Conservation (phyloP, 2,888 invertebrate species). For the Yponomeuta malinellus region DNA sequence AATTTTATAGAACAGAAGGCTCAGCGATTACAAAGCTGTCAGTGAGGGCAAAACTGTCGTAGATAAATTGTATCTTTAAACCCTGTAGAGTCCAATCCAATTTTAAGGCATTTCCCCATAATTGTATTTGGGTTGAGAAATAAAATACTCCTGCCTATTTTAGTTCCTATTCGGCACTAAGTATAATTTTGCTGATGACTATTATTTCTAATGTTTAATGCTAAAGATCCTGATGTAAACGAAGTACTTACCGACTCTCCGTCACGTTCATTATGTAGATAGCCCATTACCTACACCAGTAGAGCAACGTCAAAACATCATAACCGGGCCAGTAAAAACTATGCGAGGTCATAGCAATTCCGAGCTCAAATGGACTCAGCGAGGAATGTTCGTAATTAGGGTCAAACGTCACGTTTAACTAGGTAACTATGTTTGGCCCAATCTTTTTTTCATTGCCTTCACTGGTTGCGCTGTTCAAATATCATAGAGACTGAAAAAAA, state of each 20-base stretch:
- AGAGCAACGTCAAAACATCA: slow-evolving; percentile 15
- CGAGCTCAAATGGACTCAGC: background rate
- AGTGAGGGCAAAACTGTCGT: too few relatives aligned
- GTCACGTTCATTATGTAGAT: background rate
- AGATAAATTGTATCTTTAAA: too few relatives aligned
- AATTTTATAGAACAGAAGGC: too few relatives aligned
- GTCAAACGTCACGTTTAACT: background rate
- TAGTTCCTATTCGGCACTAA: too few relatives aligned
- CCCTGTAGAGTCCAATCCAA: too few relatives aligned
- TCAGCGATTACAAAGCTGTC: too few relatives aligned
- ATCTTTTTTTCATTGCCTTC: background rate
- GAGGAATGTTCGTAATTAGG: slow-evolving; percentile 8
- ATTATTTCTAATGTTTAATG: background rate
- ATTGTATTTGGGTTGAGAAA: too few relatives aligned
- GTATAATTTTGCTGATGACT: too few relatives aligned
- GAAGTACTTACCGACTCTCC: background rate
- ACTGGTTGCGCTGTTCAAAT: background rate
- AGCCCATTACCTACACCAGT: background rate
- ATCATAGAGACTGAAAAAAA: too few relatives aligned
- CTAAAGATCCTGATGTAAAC: background rate
- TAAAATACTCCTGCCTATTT: too few relatives aligned
- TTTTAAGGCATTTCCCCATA: too few relatives aligned
- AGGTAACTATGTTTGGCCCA: background rate
- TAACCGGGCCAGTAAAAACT: background rate
- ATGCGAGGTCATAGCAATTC: slow-evolving; percentile 10